Percentiles rank a stretch among this genome's conserved stretches.
Evolutionary conservation across 2,888 invertebrate species (phyloP).

Genomic region (Agrochola litura): DNA sequence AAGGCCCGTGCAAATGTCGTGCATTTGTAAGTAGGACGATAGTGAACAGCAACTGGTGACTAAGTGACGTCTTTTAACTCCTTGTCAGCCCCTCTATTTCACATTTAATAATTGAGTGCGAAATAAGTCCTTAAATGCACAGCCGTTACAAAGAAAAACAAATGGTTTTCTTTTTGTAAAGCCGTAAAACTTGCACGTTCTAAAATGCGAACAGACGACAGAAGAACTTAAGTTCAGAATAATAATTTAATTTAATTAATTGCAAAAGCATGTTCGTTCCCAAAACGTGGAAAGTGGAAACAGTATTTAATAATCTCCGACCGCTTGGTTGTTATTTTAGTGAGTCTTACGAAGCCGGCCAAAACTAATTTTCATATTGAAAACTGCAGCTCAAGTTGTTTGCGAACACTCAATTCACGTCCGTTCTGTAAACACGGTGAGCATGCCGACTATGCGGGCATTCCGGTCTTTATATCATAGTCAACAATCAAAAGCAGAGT

Average conservation of each 20-base stretch:
- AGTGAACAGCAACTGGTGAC: constrained; percentile 39
- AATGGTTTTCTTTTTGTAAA: background rate
- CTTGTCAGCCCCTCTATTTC: background rate
- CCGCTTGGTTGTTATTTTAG: background rate
- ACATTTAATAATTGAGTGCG: constrained; percentile 5
- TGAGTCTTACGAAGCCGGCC: background rate
- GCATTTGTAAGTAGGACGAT: constrained; percentile 33
- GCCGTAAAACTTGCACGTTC: background rate
- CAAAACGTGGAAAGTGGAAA: constrained; percentile 20
- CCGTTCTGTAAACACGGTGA: constrained; percentile 28
- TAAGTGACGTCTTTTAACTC: constrained; percentile 31
- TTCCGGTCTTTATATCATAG: constrained; percentile 46
- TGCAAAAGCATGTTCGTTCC: background rate
- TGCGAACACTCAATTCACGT: constrained; percentile 39
- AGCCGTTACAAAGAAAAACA: background rate
- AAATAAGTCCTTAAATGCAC: background rate
- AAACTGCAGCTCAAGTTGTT: constrained; percentile 48
- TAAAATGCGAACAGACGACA: background rate
- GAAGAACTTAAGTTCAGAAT: background rate
- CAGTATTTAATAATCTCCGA: constrained; percentile 5
- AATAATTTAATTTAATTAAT: background rate
- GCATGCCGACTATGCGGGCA: constrained; percentile 39
- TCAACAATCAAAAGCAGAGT: constrained; percentile 39
- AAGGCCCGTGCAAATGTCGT: constrained; percentile 32
- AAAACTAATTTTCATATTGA: constrained; percentile 50